These are phyloP conservation scores for Solenopsis invicta DNA, from an alignment of 1,140 invertebrate species.

Conservation along the genomic window DNA sequence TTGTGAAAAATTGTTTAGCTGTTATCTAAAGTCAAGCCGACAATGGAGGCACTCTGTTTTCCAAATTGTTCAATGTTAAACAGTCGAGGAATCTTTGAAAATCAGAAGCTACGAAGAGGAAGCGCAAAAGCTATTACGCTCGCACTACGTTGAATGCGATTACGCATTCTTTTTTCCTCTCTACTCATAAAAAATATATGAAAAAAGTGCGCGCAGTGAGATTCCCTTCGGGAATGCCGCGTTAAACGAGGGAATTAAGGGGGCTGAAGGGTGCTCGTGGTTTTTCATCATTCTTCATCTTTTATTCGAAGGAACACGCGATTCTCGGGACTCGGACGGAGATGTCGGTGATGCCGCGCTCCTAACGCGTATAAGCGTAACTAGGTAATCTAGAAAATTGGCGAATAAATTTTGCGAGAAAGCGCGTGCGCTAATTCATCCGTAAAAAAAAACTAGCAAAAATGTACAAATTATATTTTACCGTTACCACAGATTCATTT, in stretches of 20 bases:
- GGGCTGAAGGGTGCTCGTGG: constrained; percentile 51
- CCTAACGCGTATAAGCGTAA: constrained; percentile 18
- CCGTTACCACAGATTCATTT: background rate
- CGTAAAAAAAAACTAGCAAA: background rate
- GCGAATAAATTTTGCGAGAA: constrained; percentile 28
- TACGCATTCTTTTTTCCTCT: background rate
- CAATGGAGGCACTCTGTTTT: background rate
- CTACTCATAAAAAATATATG: constrained; percentile 42
- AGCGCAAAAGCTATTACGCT: background rate
- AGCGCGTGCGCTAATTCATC: background rate
- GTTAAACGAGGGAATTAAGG: constrained; percentile 79
- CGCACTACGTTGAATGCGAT: constrained; percentile 10
- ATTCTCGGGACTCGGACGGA: constrained; percentile 16
- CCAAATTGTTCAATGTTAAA: background rate
- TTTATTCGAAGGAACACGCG: constrained; percentile 48
- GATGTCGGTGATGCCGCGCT: constrained; percentile 20
- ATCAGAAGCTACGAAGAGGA: background rate
- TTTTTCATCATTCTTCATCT: constrained; percentile 51
- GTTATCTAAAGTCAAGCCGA: background rate
- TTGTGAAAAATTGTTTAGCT: background rate
- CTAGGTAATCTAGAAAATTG: constrained; percentile 43
- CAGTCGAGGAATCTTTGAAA: background rate
- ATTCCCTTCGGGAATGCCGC: constrained; percentile 72
- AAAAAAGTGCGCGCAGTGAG: constrained; percentile 72
- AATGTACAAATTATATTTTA: background rate